These are phyloP conservation scores for Drosophila malerkotliana DNA, from an alignment of 1,140 invertebrate species.

Conservation along the genomic window DNA sequence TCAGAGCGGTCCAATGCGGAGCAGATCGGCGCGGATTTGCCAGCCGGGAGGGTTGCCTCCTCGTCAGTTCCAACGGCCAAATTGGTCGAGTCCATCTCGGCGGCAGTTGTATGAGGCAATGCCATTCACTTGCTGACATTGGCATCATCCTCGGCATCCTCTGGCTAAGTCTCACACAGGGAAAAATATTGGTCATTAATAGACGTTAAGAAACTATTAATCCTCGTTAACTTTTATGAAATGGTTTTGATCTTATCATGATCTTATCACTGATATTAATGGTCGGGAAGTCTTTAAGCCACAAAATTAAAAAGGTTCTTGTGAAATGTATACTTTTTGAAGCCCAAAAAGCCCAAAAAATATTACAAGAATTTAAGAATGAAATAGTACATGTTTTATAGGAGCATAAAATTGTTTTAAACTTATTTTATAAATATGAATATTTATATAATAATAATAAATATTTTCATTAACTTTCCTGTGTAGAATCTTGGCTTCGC, in stretches of 20 bases:
- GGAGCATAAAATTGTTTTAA: too few relatives aligned
- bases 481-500: conserved; percentile 30
- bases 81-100: conserved; percentile 43
- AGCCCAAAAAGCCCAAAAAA: too few relatives aligned
- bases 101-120: conserved; percentile 36
- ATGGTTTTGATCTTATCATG: not conserved
- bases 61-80: conserved; percentile 11
- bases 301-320: too few relatives aligned
- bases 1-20: conserved; percentile 21
- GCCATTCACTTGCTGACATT: conserved; percentile 70
- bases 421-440: too few relatives aligned
- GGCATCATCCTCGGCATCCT: conserved; percentile 38
- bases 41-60: conserved; percentile 6
- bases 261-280: not conserved
- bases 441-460: not conserved
- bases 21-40: conserved; percentile 9
- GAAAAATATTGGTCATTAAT: conserved; percentile 5
- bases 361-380: too few relatives aligned
- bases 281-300: not conserved
- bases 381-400: too few relatives aligned
- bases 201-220: not conserved
- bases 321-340: too few relatives aligned
- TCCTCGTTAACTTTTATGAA: not conserved
- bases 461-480: conserved; percentile 2
- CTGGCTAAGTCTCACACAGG: conserved; percentile 22